Evolutionary conservation across 2,888 invertebrate species (phyloP).

Genomic region (Drosophila mercatorum): DNA sequence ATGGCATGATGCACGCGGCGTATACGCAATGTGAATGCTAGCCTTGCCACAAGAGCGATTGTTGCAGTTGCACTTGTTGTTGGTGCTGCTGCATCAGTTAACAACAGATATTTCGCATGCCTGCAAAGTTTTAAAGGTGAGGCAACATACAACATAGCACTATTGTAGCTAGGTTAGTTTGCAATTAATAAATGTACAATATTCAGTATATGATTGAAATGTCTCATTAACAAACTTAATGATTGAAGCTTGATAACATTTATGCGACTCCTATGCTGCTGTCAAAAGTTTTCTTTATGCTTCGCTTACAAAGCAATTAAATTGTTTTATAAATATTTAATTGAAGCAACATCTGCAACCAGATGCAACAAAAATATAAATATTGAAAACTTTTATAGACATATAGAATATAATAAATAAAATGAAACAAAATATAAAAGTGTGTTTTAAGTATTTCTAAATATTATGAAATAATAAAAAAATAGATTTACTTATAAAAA

Average conservation of each 20-base stretch:
- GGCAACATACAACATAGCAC: background rate
- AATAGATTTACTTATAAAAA: too few relatives aligned
- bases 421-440: too few relatives aligned
- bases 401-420: too few relatives aligned
- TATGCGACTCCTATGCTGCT: background rate
- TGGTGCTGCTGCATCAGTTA: conserved; percentile 26
- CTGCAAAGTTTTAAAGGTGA: conserved; percentile 4
- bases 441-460: too few relatives aligned
- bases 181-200: background rate
- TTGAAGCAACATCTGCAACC: too few relatives aligned
- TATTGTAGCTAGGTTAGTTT: background rate
- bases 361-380: too few relatives aligned
- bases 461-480: too few relatives aligned
- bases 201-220: background rate
- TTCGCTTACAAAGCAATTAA: too few relatives aligned
- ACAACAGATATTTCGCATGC: conserved; percentile 19
- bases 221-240: background rate
- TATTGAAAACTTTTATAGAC: too few relatives aligned
- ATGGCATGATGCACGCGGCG: conserved; percentile 49
- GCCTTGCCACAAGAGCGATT: conserved; percentile 10
- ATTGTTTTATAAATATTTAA: too few relatives aligned
- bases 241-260: background rate
- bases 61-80: background rate
- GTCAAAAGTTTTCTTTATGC: background rate
- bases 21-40: conserved; percentile 50